Evolutionary conservation across 2,888 invertebrate genomes (phyloP).

Genomic region (Bombyx huttoni): DNA sequence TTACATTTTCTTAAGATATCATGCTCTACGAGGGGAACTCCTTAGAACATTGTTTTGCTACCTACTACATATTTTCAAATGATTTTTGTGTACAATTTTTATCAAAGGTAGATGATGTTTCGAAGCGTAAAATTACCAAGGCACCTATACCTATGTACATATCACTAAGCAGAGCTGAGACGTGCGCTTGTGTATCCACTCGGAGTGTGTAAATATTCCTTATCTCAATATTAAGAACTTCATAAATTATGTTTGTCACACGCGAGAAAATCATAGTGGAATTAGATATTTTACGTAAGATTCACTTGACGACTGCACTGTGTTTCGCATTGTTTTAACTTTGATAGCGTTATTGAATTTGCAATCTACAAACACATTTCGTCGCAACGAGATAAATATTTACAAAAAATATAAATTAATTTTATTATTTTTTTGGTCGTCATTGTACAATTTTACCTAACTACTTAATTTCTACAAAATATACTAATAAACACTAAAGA

Average conservation of each 20-base stretch:
- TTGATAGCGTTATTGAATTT: constrained; percentile 11
- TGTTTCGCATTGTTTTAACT: constrained; percentile 2
- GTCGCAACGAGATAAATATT: not conserved
- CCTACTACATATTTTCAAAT: not conserved
- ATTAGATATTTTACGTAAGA: constrained; percentile 35
- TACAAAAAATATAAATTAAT: too few relatives aligned
- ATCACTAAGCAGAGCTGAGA: constrained; percentile 59
- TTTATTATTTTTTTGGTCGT: too few relatives aligned
- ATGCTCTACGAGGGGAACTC: not conserved
- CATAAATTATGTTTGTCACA: constrained; percentile 72
- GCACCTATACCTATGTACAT: constrained; percentile 61
- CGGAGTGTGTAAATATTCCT: constrained; percentile 63
- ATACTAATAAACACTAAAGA: too few relatives aligned
- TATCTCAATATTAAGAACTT: constrained; percentile 69
- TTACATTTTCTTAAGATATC: too few relatives aligned
- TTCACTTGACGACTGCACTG: constrained; percentile 9
- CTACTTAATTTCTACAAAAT: too few relatives aligned
- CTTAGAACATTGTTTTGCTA: not conserved
- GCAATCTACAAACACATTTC: constrained; percentile 3
- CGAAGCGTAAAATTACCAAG: constrained; percentile 60
- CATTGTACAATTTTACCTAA: too few relatives aligned
- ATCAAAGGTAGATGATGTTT: constrained; percentile 51
- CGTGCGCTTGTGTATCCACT: constrained; percentile 49
- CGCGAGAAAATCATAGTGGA: constrained; percentile 44
- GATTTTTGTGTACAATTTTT: constrained; percentile 17